Evolutionary conservation across 2,797 vertebrate genomes (phyloP), one percentile per base, ranked within the genome.

Genomic region (Bryconaethiops microstoma): DNA sequence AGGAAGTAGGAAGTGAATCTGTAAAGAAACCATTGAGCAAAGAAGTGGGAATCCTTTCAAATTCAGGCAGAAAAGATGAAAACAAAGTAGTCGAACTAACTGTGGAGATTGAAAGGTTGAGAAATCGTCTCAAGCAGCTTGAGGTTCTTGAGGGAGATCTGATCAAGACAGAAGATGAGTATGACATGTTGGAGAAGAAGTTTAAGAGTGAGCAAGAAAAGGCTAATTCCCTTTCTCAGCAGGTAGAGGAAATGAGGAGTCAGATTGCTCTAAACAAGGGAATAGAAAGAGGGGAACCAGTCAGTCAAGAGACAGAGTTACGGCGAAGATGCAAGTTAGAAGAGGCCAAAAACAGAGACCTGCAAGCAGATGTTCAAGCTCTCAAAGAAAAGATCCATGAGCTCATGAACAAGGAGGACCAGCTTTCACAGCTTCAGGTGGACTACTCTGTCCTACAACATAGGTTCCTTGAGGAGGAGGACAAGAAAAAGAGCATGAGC

Each of bases 341-440:
- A 88, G 97, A 98, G 84, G 92, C 90, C 25, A 97, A 94, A 92
- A 97, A 92, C 77, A 95, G 95, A 88, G 96, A 98, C 86, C 89
- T 99, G 65, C 96, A 96, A 85, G 94, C 96, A 0, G 97, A 99
- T 78, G 95, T 99, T n/a, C 91, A 96, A 77, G 97, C 97, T 29
- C 96, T 99, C 5, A 99, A 99, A 83, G 98, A 99, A 88, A 99
- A 99, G 90, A 97, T 99, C 77, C 97, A 99, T 52, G 97, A 99
- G 79, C 88, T 99, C 65, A 99, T 99, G 97, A 95, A 97, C 90
- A 99, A 98, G 88, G 97, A 99, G 91, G 98, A 99, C 84, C 97
- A 97, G 85, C 96, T 99, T 64, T 97, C 98, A 86, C 97, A 99
- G 89, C 92, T 99, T 62, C 97, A 99, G 86, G 96, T 98, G 0